Base-by-base conservation (phyloP, 2,888 invertebrate genomes). In the Pristionchus arcanus region DNA sequence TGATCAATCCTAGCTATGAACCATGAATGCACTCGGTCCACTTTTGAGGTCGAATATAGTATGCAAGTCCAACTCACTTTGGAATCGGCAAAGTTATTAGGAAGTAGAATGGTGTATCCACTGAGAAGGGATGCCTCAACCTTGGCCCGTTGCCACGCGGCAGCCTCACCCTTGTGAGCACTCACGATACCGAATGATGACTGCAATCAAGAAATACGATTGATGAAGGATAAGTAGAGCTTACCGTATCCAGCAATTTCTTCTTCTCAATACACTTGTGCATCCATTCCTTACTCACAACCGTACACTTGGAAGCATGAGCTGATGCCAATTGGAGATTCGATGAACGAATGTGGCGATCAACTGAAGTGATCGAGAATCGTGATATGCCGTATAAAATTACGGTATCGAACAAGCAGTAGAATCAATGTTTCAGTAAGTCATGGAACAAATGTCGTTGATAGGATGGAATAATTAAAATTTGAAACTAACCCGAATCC, bases 231-330 rank as follows among this genome's bases (percentile, higher is more conserved):
- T 21, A 68, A 15, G 28, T 11, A 7, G 19, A 31, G 28, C 86
- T 25, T n/a, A 90, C 90, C 89, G 85, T 68, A 74, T 77, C 77
- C 21, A 90, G 4, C 15, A 90, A 34, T 16, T 86, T 71, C 31
- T 28, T 66, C 66, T 55, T 77, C 53, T 25, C 74, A 21, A 90
- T 68, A 21, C 81, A 87, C 25, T 81, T 77, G 31, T 83, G 87
- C 81, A 90, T 71, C 90, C 90, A 90, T 28, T 90, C 81, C 68
- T 63, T 87, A 19, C 87, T 21, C 34, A 90, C 2, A 2, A 90
- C 49, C 25, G 66, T 68, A 63, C 90, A 90, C 31, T 83, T 88
- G 34, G 74, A 49, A 25, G 87, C 71, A 74, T 88, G 87, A 5
- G 87, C 87, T 34, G 87, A 31, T 19, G 87, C 87, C 31, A 88